Evolutionary conservation across 2,888 invertebrate genomes (phyloP).

Genomic region (Drosophila parthenogenetica): DNA sequence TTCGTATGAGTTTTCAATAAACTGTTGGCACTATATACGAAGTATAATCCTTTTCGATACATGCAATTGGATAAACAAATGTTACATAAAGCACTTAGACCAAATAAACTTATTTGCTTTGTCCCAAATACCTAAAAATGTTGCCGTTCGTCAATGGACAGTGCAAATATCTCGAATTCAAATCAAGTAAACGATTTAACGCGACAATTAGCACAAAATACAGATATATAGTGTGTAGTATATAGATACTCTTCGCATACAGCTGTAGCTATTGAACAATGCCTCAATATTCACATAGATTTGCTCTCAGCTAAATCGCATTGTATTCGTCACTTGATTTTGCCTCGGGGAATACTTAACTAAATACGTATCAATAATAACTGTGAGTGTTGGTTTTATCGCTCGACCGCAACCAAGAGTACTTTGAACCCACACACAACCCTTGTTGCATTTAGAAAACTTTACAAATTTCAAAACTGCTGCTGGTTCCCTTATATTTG

Average conservation of each 20-base stretch:
- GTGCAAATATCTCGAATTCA: slow-evolving; percentile 46
- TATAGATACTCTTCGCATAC: slow-evolving; percentile 5
- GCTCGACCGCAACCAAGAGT: slow-evolving; percentile 1
- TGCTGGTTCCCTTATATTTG: slow-evolving; percentile 29
- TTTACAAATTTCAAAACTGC: background rate
- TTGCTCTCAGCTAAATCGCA: slow-evolving; percentile 8
- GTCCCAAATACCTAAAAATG: slow-evolving; percentile 62
- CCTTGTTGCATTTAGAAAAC: background rate
- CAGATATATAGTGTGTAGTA: slow-evolving; percentile 2
- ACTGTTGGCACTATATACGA: background rate
- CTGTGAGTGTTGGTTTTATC: slow-evolving; percentile 6
- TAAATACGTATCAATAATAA: slow-evolving; percentile 14
- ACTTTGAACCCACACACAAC: slow-evolving; percentile 11
- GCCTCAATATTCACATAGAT: slow-evolving; percentile 13
- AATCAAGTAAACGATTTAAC: slow-evolving; percentile 53
- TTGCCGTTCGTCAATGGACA: slow-evolving; percentile 46
- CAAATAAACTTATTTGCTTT: slow-evolving; percentile 36
- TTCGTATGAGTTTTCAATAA: slow-evolving; percentile 10
- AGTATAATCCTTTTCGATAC: slow-evolving; percentile 2
- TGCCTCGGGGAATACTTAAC: slow-evolving; percentile 14
- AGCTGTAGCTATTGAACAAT: slow-evolving; percentile 13
- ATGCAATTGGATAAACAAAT: slow-evolving; percentile 12
- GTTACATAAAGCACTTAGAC: slow-evolving; percentile 57
- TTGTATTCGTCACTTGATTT: slow-evolving; percentile 11
- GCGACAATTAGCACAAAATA: slow-evolving; percentile 35